Evolutionary conservation across 2,888 invertebrate genomes (phyloP), one percentile per base, ranked within the genome.

Genomic region (Entomobrya proxima): DNA sequence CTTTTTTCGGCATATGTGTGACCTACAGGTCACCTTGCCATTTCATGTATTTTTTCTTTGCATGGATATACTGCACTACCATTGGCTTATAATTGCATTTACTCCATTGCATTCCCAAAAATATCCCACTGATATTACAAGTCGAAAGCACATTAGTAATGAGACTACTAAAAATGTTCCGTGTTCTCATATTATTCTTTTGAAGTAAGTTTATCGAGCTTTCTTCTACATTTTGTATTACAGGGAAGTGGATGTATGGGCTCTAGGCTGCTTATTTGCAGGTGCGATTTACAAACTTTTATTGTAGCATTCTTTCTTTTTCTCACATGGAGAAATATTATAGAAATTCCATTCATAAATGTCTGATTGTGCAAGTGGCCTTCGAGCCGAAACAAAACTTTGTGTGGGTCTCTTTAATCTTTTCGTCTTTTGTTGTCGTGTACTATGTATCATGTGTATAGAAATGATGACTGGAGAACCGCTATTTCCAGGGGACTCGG

Each of bases 401-500:
- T 61, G n/a, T 47, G 11, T 7, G 5, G 15, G 55, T 40, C 30
- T 61, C 55, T 74, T 47, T 47, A 74, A 74, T 81, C 44, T 30
- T 79, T 79, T 30, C 61, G 50, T 72, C 55, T 81, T 37, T 61
- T 47, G 9, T 40, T 47, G 44, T n/a, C n/a, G n/a, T n/a, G n/a
- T n/a, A 18, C n/a, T 69, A 55, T 30, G 30, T 47, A 35, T 37
- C 44, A 61, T 86, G 15, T 94, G 95, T 90, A 94, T 96, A 1
- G 97, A 97, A 93, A 96, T 97, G 95, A 93, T 96, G 92, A 96
- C 95, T 0, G 96, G 96, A 0, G 96, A 96, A 90, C 96, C 97
- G 0, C 92, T 97, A 75, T 97, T 97, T 92, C 96, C 97, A 0
- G 97, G 97, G 0, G 96, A 97, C 91, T 96, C 96, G 0, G 97